Evolutionary conservation across 2,888 invertebrate species (phyloP), one percentile per base, ranked within the genome.

Genomic region (Harpalus rufipes): DNA sequence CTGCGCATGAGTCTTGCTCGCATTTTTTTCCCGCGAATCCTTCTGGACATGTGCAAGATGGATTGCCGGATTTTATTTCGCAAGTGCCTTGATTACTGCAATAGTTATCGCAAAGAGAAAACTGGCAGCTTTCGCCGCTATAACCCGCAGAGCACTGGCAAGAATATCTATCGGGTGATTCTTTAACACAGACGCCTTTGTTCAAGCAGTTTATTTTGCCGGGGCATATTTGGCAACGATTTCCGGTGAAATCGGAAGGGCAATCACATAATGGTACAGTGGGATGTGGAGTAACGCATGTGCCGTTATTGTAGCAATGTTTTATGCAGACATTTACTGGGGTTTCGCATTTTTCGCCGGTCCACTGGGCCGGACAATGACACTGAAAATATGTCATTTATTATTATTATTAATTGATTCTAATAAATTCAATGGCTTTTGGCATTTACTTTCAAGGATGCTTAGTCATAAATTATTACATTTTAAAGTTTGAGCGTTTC

Each of bases 331-430:
- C 89, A 21, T 92, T 91, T 7, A 93, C 91, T 0, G 93, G 93
- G 1, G 92, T 93, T 88, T 95, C 94, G 89, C 95, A 95, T 8
- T 93, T 91, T 65, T 93, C 92, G 0, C 95, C 95, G 0, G 93
- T 93, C 93, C 94, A 95, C 72, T 93, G 92, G 0, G 93, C 91
- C 0, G 92, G 93, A 87, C 95, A 95, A 83, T 91, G 92, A 87
- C 95, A 95, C 89, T 93, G 91, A 18, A 91, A 89, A 89, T 32
- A 32, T 32, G 32, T 5, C 32, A 32, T n/a, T n/a, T n/a, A n/a
- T n/a, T n/a, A n/a, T n/a, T n/a, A n/a, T n/a, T n/a, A n/a, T n/a
- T n/a, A n/a, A n/a, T n/a, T n/a, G n/a, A n/a, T n/a, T n/a, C n/a
- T n/a, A n/a, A n/a, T n/a, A n/a, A n/a, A n/a, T n/a, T n/a, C n/a